A percentile compares a stretch with the other conserved stretches of the same genome.
These are phyloP conservation scores for Erinaceus europaeus DNA, from an alignment of 2,113 vertebrate species.

Conservation along the genomic window DNA sequence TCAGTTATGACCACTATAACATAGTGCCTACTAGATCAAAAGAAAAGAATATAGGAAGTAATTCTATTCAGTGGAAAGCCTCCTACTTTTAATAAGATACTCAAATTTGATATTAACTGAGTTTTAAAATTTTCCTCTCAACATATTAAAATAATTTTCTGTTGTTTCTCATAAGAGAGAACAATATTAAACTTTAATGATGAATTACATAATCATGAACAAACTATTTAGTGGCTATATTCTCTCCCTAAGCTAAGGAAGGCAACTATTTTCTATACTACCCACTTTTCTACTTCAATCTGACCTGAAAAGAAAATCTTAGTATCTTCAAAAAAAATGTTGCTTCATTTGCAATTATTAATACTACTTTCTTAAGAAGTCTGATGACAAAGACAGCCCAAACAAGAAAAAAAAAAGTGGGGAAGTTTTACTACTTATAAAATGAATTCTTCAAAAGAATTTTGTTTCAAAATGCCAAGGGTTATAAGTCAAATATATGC, in stretches of 20 bases:
- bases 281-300: constrained; percentile 67
- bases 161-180: constrained; percentile 44
- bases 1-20: neutral
- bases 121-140: constrained; percentile 20
- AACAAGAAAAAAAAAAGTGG: constrained; percentile 82
- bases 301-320: constrained; percentile 60
- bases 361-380: constrained; percentile 71
- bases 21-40: neutral
- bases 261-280: constrained; percentile 62
- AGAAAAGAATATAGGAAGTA: neutral
- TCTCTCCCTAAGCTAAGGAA: constrained; percentile 64
- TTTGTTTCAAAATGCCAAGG: constrained; percentile 93
- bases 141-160: constrained; percentile 14
- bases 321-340: constrained; percentile 72
- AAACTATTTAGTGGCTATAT: constrained; percentile 54
- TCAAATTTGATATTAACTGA: neutral
- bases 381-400: constrained; percentile 76
- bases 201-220: constrained; percentile 57
- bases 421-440: constrained; percentile 83
- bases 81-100: constrained; percentile 6
- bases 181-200: constrained; percentile 60
- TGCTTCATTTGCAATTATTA: constrained; percentile 78
- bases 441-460: constrained; percentile 87
- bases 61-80: constrained; percentile 5
- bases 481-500: constrained; percentile 95